A percentile compares a stretch with the other conserved stretches of the same genome.
Evolutionary conservation across 2,888 invertebrate species (phyloP).

Genomic region (Dryocosmus kuriphilus): DNA sequence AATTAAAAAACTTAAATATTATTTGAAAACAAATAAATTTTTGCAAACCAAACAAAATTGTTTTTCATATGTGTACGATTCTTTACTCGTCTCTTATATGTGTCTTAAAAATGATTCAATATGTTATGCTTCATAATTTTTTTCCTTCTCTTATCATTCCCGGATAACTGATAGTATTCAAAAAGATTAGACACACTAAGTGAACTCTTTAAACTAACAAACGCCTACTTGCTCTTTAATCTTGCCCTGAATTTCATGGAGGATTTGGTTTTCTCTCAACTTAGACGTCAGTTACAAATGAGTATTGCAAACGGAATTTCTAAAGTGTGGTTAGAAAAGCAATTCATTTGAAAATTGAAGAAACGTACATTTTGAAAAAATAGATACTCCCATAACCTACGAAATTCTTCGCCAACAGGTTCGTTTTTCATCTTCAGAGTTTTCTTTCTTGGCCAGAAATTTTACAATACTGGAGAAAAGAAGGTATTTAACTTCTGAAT

Average conservation of each 20-base stretch:
- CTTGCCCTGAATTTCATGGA: neutral
- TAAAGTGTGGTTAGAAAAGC: slow-evolving; percentile 40
- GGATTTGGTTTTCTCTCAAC: neutral
- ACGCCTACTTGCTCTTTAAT: no score
- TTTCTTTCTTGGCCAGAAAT: neutral
- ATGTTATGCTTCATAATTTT: no score
- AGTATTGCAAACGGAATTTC: neutral
- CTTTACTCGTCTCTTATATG: no score
- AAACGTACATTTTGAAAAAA: slow-evolving; percentile 43
- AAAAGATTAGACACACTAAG: no score
- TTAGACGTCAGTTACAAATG: neutral
- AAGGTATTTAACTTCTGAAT: neutral
- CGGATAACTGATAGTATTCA: no score
- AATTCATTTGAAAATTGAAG: slow-evolving; percentile 44
- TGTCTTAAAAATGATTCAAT: no score
- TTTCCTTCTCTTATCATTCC: no score
- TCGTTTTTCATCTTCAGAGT: slow-evolving; percentile 46
- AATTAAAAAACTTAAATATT: no score
- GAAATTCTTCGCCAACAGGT: slow-evolving; percentile 46
- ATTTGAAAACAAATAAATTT: no score
- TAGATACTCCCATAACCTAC: slow-evolving; percentile 40
- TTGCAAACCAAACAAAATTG: no score
- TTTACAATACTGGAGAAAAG: neutral
- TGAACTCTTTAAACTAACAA: no score
- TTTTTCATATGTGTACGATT: no score